Base-by-base conservation (phyloP, 2,797 vertebrate genomes). In the Australoheros facetus region DNA sequence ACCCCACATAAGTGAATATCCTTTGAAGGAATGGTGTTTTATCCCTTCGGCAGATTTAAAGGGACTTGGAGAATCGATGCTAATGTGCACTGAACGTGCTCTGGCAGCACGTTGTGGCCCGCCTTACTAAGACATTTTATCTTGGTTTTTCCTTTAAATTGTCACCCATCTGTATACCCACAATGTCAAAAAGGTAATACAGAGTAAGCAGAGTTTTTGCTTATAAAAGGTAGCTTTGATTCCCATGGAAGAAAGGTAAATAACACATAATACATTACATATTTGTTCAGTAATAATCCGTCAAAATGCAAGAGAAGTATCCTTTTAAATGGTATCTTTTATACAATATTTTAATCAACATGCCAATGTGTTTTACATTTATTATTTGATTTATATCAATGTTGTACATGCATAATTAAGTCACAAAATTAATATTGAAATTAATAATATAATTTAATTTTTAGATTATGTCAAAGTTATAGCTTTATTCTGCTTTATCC, bases 361-460 rank as follows among this genome's bases (percentile, higher is more conserved):
- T 69, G 26, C 42, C 5, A 69, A 0, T 28, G 16, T 51, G 26
- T 51, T 51, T 69, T 0, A 53, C 11, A 53, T 32, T n/a, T n/a
- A 28, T 0, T 32, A 1, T 69, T 51, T 51, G 30, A 17, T 32
- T n/a, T 51, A 51, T 45, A 69, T 51, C 7, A 16, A 28, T 54
- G 23, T 39, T 57, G 4, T 28, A 10, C 53, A 11, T 73, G 32
- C 10, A 26, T 19, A 30, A 57, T 55, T 3, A 19, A 30, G 51
- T 51, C 4, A 45, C 21, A n/a, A 39, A 5, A 6, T 45, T 5
- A 5, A 26, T 34, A 57, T 28, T 48, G 45, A 66, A 23, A 28
- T 66, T 11, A 19, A 8, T 34, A 6, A 69, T 69, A 30, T 28
- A n/a, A 13, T 30, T 10, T 51, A 51, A 30, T 69, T 37, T 37